Conservation (phyloP, 2,888 invertebrate species). For the Ecdyonurus torrentis region DNA sequence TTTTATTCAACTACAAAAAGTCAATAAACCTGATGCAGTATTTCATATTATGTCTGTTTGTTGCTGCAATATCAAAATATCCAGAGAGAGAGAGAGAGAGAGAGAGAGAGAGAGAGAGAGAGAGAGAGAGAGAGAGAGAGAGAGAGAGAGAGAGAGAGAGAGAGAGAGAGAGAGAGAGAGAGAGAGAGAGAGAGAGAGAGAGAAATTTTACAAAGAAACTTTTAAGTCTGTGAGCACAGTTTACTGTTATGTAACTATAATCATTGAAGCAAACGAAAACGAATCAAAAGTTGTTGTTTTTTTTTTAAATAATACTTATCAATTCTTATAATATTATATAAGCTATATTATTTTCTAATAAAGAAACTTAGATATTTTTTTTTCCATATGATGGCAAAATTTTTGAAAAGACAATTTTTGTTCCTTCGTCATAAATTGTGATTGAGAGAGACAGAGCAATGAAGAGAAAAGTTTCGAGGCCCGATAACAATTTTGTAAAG, state of each 20-base stretch:
- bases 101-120: conserved; percentile 1
- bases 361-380: no score
- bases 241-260: neutral
- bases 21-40: no score
- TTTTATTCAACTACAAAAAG: no score
- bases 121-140: conserved; percentile 1
- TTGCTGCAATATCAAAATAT: neutral
- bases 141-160: conserved; percentile 3
- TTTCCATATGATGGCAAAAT: no score
- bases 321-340: neutral
- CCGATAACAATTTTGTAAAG: neutral
- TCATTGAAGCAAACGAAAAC: neutral
- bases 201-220: neutral
- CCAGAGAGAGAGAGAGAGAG: conserved; percentile 1
- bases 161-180: conserved; percentile 1
- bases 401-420: no score
- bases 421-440: no score
- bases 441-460: no score
- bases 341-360: no score
- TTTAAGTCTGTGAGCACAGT: neutral
- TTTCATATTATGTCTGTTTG: no score
- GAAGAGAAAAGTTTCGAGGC: neutral
- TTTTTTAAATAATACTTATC: neutral
- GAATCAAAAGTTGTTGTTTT: neutral
- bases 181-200: neutral